phyloP scores from a whole-genome alignment of 2,113 vertebrate genomes.

The Jaculus jaculus region DNA sequence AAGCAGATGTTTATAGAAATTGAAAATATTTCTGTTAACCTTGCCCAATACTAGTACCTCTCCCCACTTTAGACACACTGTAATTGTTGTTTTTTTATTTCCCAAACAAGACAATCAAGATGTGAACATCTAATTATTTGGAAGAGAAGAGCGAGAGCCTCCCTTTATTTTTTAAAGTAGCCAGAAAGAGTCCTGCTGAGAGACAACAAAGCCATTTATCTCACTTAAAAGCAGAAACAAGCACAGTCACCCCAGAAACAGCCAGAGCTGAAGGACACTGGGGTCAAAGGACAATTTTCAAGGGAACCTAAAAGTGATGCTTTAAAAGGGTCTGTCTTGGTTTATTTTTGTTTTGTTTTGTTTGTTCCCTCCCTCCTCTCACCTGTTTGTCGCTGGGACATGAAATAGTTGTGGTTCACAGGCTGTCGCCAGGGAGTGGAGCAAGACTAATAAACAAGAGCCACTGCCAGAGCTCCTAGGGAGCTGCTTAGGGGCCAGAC shows the following conservation, averaged over 20 bases:
- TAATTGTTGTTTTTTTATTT: neutral
- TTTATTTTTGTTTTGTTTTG: neutral
- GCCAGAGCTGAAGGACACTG: neutral
- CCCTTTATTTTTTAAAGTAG: neutral
- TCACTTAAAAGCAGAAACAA: neutral
- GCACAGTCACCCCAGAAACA: neutral
- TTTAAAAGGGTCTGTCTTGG: neutral
- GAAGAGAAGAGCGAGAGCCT: neutral
- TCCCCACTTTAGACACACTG: neutral
- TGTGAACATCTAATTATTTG: neutral
- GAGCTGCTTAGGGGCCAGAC: neutral
- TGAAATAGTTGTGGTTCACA: constrained; percentile 61
- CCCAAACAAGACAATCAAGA: neutral
- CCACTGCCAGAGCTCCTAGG: constrained; percentile 52
- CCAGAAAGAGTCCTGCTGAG: neutral
- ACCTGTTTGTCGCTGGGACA: constrained; percentile 54
- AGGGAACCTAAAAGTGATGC: neutral
- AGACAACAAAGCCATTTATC: neutral
- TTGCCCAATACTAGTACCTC: neutral
- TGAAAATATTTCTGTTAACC: neutral
- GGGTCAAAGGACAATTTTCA: neutral
- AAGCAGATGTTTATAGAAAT: neutral
- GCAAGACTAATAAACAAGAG: constrained; percentile 72
- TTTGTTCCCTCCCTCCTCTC: neutral
- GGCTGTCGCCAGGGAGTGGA: constrained; percentile 67